A percentile compares a stretch with the other conserved stretches of the same genome.
These are phyloP conservation scores for Chymomyza amoena DNA, from an alignment of 2,888 invertebrate species.

Conservation along the genomic window DNA sequence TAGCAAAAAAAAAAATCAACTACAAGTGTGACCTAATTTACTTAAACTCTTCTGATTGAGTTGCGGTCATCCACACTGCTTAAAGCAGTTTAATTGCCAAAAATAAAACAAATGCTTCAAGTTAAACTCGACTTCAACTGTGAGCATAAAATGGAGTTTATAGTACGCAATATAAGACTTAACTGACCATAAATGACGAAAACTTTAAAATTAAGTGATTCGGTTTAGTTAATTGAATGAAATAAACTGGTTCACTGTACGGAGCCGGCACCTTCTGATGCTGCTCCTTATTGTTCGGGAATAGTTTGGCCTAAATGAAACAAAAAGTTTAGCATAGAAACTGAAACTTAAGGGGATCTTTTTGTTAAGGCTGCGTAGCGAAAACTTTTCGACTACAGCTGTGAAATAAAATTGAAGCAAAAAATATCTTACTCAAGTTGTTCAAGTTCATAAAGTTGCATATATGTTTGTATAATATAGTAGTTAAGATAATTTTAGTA, in stretches of 20 bases:
- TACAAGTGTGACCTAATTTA: slow-evolving; percentile 1
- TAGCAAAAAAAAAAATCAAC: not conserved
- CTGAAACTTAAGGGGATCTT: not conserved
- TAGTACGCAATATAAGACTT: not conserved
- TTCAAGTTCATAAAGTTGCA: not conserved
- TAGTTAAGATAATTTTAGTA: not conserved
- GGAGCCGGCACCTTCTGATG: not conserved
- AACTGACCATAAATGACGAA: not conserved
- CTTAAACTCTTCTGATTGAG: not conserved
- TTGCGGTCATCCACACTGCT: not conserved
- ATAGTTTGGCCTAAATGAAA: not conserved
- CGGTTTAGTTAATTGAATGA: slow-evolving; percentile 43
- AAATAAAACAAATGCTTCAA: not conserved
- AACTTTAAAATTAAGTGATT: slow-evolving; percentile 36
- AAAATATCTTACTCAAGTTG: not conserved
- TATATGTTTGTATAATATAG: not conserved
- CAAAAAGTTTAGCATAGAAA: not conserved
- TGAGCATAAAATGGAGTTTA: not conserved
- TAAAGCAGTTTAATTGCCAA: not conserved
- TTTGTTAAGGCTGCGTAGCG: not conserved
- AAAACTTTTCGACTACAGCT: not conserved
- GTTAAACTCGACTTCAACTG: not conserved
- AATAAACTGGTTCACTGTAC: not conserved
- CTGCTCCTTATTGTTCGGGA: not conserved
- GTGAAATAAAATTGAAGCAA: not conserved